phyloP scores from a whole-genome alignment of 1,140 invertebrate genomes.

The Nephila pilipes region DNA sequence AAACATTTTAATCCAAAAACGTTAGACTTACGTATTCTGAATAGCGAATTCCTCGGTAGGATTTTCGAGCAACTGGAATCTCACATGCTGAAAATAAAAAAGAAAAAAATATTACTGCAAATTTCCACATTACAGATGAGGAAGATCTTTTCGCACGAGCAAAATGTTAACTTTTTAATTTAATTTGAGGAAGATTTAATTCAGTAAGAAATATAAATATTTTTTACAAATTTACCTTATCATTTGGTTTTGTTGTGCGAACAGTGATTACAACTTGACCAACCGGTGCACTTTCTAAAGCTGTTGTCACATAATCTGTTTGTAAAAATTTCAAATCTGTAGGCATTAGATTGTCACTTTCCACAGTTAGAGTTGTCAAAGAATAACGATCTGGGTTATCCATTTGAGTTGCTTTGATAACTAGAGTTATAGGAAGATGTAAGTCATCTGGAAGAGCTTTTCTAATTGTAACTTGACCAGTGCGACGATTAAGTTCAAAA shows the following conservation, averaged over 20 bases:
- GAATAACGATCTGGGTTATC: conserved; percentile 94
- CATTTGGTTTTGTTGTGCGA: conserved; percentile 82
- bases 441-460: conserved; percentile 83
- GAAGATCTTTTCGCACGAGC: neutral
- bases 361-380: conserved; percentile 87
- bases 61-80: conserved; percentile 72
- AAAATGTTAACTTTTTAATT: too few relatives aligned
- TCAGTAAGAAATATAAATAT: neutral
- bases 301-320: conserved; percentile 86
- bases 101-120: neutral
- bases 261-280: conserved; percentile 85
- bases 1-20: neutral
- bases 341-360: conserved; percentile 83
- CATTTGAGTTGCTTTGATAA: conserved; percentile 91
- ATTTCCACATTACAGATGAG: neutral
- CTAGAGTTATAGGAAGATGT: conserved; percentile 87
- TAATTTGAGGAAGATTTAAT: too few relatives aligned
- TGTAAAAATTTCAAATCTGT: conserved; percentile 87
- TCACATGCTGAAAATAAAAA: conserved; percentile 66
- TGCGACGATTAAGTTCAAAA: conserved; percentile 85
- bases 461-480: conserved; percentile 85
- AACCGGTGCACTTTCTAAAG: conserved; percentile 87
- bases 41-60: conserved; percentile 76
- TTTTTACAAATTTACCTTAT: conserved; percentile 82
- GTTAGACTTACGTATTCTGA: conserved; percentile 72